Percentiles rank a stretch among this genome's conserved stretches.
These are phyloP conservation scores for Nyctereutes procyonoides DNA, from an alignment of 2,113 vertebrate genomes.

Conservation along the genomic window DNA sequence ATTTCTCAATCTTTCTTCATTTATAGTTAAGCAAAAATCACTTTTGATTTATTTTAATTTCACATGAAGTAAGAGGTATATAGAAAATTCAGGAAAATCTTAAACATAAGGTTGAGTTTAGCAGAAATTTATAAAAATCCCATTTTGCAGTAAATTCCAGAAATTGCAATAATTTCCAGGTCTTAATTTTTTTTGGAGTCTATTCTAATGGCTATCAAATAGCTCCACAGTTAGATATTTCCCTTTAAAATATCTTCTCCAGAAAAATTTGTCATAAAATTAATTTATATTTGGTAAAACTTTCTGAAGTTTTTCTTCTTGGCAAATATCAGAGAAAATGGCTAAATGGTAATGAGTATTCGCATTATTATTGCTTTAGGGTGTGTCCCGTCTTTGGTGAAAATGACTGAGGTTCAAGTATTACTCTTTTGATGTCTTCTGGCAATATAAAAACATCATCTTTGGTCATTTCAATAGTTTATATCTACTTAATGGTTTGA, in stretches of 20 bases:
- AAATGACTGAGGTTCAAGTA: neutral
- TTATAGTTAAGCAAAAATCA: constrained; percentile 28
- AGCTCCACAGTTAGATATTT: neutral
- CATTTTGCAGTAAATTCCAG: constrained; percentile 44
- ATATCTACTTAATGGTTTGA: neutral
- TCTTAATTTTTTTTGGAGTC: neutral
- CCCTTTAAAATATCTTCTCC: neutral
- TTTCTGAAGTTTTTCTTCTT: constrained; percentile 33
- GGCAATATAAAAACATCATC: neutral
- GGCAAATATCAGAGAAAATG: constrained; percentile 43
- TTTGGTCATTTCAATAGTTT: neutral
- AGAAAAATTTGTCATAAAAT: constrained; percentile 21
- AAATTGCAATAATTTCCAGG: constrained; percentile 21
- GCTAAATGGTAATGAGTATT: neutral
- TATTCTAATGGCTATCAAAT: neutral
- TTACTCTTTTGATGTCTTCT: neutral
- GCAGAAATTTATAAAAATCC: constrained; percentile 37
- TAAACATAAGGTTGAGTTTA: constrained; percentile 18
- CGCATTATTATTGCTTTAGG: neutral
- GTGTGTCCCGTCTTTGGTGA: neutral
- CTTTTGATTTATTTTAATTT: constrained; percentile 47
- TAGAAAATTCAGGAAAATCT: neutral
- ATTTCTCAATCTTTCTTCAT: constrained; percentile 11
- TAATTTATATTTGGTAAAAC: neutral
- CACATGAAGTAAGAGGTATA: neutral